Evolutionary conservation across 2,113 vertebrate genomes (phyloP), one percentile per base, ranked within the genome.

Genomic region (Paracanthobrama guichenoti): DNA sequence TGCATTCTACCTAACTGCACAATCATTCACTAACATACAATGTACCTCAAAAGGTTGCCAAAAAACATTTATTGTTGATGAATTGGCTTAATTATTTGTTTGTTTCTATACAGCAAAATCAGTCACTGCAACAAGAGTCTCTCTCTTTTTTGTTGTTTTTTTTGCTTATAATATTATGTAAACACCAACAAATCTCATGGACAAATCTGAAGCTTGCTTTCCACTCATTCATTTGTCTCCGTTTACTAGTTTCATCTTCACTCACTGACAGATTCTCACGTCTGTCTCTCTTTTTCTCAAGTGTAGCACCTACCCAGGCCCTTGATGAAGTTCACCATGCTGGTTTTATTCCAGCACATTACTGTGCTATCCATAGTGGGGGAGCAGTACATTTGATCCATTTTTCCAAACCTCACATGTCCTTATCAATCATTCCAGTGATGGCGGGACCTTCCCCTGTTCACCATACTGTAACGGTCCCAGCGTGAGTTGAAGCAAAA

Each of bases 241-340:
- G 1, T 60, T 59, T 22, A 77, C 31, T 8, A n/a, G 28, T 46
- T 31, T 76, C 20, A 42, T 53, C 46, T 16, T 48, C 2, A 75
- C n/a, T 53, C 72, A 72, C 35, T 42, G 66, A 35, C 20, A 71
- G 16, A 67, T 35, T 35, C 64, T 67, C 28, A 35, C 28, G 35
- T 31, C 67, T 13, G 0, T 74, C 24, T 53, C 24, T 75, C 14
- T 73, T 12, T 67, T 20, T 75, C 24, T 75, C 24, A 28, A 20
- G 20, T 53, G 14, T 22, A 13, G 6, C 92, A 98, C 98, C 94
- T 97, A 98, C 97, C 97, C 42, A 98, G 95, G 39, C 96, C 96
- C 91, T 97, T 98, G 92, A 99, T 97, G 92, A 98, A 96, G 95
- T 94, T 92, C 93, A 97, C 94, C 94, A 98, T 93, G 60, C 95